Percentiles rank a stretch among this genome's conserved stretches.
phyloP scores from a whole-genome alignment of 2,797 vertebrate species.

The Pantherophis alleghaniensis region DNA sequence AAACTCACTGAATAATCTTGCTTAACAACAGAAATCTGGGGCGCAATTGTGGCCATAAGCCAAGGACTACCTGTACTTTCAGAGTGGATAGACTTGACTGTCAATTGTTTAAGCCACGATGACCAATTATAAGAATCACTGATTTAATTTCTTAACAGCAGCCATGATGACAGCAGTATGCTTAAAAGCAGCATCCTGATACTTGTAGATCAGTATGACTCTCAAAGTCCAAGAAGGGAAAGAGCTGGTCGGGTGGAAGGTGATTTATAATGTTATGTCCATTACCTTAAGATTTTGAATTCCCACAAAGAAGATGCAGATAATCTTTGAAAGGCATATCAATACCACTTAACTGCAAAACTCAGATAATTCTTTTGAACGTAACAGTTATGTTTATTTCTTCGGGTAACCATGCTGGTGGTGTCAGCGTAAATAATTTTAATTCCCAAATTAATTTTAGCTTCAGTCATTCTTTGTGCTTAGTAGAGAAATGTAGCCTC shows the following conservation, averaged over 20 bases:
- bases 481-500: conserved; percentile 10
- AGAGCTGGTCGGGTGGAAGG: background rate
- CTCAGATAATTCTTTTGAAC: background rate
- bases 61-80: background rate
- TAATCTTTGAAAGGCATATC: background rate
- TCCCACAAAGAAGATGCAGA: background rate
- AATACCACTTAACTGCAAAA: background rate
- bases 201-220: background rate
- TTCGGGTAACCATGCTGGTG: background rate
- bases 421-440: conserved; percentile 1
- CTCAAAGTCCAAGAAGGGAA: background rate
- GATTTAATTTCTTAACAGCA: background rate
- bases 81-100: background rate
- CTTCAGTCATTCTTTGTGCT: conserved; percentile 1
- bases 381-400: background rate
- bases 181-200: no score
- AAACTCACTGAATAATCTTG: background rate
- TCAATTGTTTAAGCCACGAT: background rate
- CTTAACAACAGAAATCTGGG: background rate
- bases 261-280: background rate
- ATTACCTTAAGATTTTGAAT: background rate
- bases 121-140: background rate
- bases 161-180: background rate
- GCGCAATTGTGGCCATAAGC: background rate
- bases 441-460: conserved; percentile 14